Conservation (phyloP, 2,113 vertebrate genomes). For the Aix galericulata region DNA sequence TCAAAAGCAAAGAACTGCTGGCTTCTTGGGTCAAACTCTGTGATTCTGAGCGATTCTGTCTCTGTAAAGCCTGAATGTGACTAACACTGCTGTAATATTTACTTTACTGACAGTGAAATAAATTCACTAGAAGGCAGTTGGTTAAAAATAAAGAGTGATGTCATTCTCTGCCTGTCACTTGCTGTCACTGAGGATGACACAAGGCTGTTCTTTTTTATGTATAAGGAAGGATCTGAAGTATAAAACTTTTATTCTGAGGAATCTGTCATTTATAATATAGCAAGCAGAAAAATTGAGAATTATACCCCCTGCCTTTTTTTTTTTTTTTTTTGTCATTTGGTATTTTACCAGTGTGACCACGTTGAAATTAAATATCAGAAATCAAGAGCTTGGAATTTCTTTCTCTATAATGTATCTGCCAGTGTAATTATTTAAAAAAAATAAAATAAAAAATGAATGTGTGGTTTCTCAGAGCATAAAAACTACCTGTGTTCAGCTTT, state of each 20-base stretch:
- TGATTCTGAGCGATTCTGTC: not conserved
- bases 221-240: not conserved
- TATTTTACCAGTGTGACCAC: not conserved
- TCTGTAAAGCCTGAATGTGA: not conserved
- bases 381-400: not conserved
- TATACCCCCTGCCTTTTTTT: no score
- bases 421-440: not conserved
- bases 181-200: constrained; percentile 31
- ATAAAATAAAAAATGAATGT: not conserved
- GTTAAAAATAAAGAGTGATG: constrained; percentile 64
- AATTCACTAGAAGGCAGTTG: constrained; percentile 17
- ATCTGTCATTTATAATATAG: not conserved
- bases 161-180: constrained; percentile 57
- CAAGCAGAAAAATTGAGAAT: not conserved
- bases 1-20: not conserved
- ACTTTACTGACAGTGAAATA: constrained; percentile 20
- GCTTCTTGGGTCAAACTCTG: not conserved
- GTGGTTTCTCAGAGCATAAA: not conserved
- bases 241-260: constrained; percentile 4
- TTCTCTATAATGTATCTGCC: not conserved
- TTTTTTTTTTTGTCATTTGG: not conserved
- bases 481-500: not conserved
- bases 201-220: constrained; percentile 33
- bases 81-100: constrained; percentile 15
- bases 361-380: not conserved